Conservation (phyloP, 2,888 invertebrate species). For the Dugesia japonica region DNA sequence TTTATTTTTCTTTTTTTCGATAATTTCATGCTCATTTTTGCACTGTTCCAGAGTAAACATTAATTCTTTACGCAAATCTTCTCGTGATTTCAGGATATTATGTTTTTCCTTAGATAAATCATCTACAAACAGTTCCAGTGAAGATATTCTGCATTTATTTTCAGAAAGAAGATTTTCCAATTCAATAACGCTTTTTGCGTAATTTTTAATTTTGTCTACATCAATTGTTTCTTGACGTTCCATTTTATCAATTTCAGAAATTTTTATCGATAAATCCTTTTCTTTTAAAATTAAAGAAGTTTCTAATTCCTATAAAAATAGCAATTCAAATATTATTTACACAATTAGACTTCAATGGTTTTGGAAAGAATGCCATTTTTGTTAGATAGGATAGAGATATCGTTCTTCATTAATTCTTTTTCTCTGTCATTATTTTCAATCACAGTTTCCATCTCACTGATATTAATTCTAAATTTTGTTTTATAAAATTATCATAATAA, state of each 20-base stretch:
- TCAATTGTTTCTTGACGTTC: background rate
- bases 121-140: background rate
- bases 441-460: background rate
- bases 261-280: background rate
- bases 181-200: background rate
- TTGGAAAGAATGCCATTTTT: background rate
- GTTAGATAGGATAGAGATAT: background rate
- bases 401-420: background rate
- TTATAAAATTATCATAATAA: too few species aligned
- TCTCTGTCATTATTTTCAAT: background rate
- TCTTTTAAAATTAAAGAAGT: background rate
- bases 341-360: background rate
- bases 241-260: background rate
- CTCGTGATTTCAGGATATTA: background rate
- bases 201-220: background rate
- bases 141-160: background rate
- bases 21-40: conserved; percentile 8
- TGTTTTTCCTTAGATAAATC: conserved; percentile 2
- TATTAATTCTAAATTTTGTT: background rate
- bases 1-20: conserved; percentile 14
- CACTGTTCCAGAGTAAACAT: conserved; percentile 8
- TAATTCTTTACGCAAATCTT: background rate
- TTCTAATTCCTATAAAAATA: background rate
- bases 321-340: background rate
- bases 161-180: background rate